These are phyloP conservation scores for Albula goreensis DNA, from an alignment of 2,113 vertebrate genomes.

Conservation along the genomic window DNA sequence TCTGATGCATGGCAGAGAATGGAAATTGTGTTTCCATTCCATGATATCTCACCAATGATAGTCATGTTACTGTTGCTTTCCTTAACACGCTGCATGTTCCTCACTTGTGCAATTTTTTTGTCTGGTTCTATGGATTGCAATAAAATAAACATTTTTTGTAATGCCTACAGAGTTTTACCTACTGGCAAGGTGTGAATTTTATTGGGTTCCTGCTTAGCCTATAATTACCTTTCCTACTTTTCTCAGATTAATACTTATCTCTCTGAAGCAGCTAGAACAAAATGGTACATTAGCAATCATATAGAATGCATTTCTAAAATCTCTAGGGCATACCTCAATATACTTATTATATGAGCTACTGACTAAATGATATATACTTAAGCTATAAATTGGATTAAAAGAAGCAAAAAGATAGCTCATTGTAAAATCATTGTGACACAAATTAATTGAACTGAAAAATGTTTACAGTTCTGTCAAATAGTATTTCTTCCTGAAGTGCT, in stretches of 20 bases:
- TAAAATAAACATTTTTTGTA: not conserved
- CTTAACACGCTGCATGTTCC: not conserved
- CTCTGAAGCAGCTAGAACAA: not conserved
- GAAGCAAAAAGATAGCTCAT: not conserved
- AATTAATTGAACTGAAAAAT: not conserved
- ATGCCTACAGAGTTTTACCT: not conserved
- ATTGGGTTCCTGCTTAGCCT: not conserved
- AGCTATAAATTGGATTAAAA: not conserved
- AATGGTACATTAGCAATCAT: not conserved
- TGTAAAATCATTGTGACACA: not conserved
- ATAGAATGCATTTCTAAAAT: not conserved
- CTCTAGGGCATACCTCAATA: not conserved
- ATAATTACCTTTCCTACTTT: not conserved
- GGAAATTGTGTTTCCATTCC: constrained; percentile 15
- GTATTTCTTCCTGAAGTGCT: not conserved
- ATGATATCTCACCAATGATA: not conserved
- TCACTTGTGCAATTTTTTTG: not conserved
- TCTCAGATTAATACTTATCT: not conserved
- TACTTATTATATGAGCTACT: not conserved
- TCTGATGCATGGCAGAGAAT: constrained; percentile 1
- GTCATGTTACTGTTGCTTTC: not conserved
- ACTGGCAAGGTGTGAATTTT: not conserved
- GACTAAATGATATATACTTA: not conserved
- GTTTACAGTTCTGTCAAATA: not conserved
- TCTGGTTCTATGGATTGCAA: not conserved